These are phyloP conservation scores for Pachyseris speciosa DNA, from an alignment of 64 coral and sea anemone species.

Conservation along the genomic window DNA sequence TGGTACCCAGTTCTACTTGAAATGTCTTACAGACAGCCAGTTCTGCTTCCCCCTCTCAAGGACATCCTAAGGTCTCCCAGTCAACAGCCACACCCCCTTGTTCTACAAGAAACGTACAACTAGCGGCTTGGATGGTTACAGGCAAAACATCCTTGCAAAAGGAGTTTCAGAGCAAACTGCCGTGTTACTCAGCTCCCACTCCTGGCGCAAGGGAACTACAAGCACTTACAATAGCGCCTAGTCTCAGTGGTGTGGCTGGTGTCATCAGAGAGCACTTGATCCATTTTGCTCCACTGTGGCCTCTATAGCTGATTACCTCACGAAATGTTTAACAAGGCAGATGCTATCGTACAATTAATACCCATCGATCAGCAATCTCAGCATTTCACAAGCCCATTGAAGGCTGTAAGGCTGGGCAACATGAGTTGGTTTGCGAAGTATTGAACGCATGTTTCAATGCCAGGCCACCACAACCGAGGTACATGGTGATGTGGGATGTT, in stretches of 20 bases:
- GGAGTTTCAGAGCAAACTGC: constrained; percentile 34
- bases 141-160: constrained; percentile 49
- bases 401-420: no score
- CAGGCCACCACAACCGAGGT: constrained; percentile 8
- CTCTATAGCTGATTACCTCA: no score
- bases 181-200: constrained; percentile 37
- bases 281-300: constrained; percentile 6
- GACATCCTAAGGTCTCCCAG: no score
- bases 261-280: not conserved
- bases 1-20: constrained; percentile 45
- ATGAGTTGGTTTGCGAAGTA: no score
- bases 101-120: not conserved
- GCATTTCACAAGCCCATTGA: not conserved
- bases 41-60: no score
- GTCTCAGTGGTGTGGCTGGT: constrained; percentile 23
- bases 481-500: constrained; percentile 33
- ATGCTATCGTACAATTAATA: constrained; percentile 15
- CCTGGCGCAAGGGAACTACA: constrained; percentile 34
- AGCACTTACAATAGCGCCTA: constrained; percentile 38
- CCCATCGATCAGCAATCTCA: not conserved
- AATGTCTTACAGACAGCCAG: constrained; percentile 11
- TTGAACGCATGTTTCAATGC: constrained; percentile 28
- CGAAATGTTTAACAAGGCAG: no score
- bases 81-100: no score
- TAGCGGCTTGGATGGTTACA: constrained; percentile 53